A percentile compares a stretch with the other conserved stretches of the same genome.
These are phyloP conservation scores for Bellardia bayeri DNA, from an alignment of 2,888 invertebrate genomes.

Conservation along the genomic window DNA sequence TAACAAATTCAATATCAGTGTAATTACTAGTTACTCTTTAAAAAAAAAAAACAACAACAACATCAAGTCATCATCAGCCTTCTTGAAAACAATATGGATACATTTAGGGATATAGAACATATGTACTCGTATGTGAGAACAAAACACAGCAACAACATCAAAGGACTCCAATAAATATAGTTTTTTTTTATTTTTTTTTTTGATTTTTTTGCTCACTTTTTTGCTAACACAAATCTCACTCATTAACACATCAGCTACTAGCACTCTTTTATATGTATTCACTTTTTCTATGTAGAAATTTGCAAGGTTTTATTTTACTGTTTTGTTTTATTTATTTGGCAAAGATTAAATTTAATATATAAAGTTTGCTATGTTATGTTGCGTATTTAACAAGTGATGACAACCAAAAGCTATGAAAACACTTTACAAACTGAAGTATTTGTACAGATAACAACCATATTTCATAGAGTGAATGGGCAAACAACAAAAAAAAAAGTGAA, in stretches of 20 bases:
- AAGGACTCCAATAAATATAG: conserved; percentile 18
- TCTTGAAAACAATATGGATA: conserved; percentile 18
- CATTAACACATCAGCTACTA: background rate
- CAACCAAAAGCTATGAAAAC: conserved; percentile 71
- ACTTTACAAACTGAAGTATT: conserved; percentile 71
- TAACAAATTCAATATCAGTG: conserved; percentile 67
- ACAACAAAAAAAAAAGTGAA: background rate
- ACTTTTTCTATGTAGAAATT: conserved; percentile 3
- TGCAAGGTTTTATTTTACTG: conserved; percentile 18
- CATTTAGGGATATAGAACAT: background rate
- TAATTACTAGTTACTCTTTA: conserved; percentile 25
- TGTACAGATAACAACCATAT: conserved; percentile 59
- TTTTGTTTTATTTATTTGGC: background rate
- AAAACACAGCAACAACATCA: conserved; percentile 6
- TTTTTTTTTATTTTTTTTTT: background rate
- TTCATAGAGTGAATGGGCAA: conserved; percentile 49
- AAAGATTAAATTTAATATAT: conserved; percentile 8
- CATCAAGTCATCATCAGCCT: background rate
- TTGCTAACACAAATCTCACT: background rate
- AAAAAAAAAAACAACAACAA: conserved; percentile 8
- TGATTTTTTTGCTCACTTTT: background rate
- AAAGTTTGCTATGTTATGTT: conserved; percentile 28
- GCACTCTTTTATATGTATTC: background rate
- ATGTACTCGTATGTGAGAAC: background rate
- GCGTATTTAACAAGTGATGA: conserved; percentile 62